Base-by-base conservation (phyloP, 2,888 invertebrate species). In the Dynastes tityus region DNA sequence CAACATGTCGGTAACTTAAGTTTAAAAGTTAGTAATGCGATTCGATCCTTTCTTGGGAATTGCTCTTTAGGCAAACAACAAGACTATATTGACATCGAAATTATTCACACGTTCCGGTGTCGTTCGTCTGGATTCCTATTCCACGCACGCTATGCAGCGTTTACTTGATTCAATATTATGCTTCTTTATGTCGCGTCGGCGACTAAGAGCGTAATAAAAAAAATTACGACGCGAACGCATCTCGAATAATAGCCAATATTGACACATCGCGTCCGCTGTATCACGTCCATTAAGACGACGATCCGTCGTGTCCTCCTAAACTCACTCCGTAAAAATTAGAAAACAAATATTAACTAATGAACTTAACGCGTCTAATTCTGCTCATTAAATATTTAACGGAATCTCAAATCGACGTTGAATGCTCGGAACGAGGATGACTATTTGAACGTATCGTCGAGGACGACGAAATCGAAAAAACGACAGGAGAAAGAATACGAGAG, bases 361-460 rank as follows among this genome's bases (percentile, higher is more conserved):
- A 9, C 55, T 37, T n/a, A 73, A 32, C 51, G 16, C 16, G 37
- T 37, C 58, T 58, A 73, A 73, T 73, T 73, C 58, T 27, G 58
- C 51, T 37, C 58, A 40, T 73, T 58, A 73, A 73, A 73, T 73
- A 73, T 73, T 73, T 73, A 58, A 73, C 55, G 37, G 73, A 73
- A 22, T 58, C 40, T 73, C 22, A 27, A 73, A 73, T 58, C 40
- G 58, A 58, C 73, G 29, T 58, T 22, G 37, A 58, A 73, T 73
- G 58, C 73, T 22, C 58, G 40, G 73, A 58, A 73, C 58, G 16
- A 45, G 11, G 13, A 16, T 71, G 32, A 71, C 49, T 71, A 37
- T 55, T n/a, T 58, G 37, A 58, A 58, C 73, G 58, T 58, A 22
- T 3, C 8, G 16, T 53, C 55, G 55, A 16, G 22, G 27, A 51